Conservation (phyloP, 2,797 vertebrate species). For the Sphenopsis melanotis region DNA sequence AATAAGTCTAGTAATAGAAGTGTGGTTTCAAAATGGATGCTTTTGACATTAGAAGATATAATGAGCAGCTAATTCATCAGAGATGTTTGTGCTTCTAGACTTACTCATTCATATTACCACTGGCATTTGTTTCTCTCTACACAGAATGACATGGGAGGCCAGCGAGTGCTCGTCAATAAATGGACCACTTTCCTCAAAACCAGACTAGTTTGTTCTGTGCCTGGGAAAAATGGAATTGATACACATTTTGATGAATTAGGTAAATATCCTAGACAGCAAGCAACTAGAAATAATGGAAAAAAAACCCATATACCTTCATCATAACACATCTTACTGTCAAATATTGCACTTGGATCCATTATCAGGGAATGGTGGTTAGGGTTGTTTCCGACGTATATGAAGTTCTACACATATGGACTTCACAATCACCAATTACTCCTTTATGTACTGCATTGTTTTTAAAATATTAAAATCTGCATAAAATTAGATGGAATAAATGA, state of each 20-base stretch:
- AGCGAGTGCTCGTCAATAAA: constrained; percentile 92
- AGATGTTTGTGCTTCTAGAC: constrained; percentile 19
- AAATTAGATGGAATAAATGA: not conserved
- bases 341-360: not conserved
- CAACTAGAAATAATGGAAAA: not conserved
- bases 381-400: not conserved
- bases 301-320: not conserved
- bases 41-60: not conserved
- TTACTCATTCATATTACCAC: not conserved
- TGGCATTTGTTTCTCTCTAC: not conserved
- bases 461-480: not conserved
- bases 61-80: not conserved
- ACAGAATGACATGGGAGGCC: constrained; percentile 94
- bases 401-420: not conserved
- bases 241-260: constrained; percentile 95
- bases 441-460: not conserved
- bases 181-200: constrained; percentile 96
- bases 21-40: not conserved
- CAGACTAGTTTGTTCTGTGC: constrained; percentile 91
- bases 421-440: not conserved
- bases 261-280: constrained; percentile 57
- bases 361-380: not conserved
- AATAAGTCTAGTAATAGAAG: not conserved
- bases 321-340: not conserved
- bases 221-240: constrained; percentile 89